phyloP scores from a whole-genome alignment of 2,797 vertebrate genomes.

The Mormyrops attenuatus region DNA sequence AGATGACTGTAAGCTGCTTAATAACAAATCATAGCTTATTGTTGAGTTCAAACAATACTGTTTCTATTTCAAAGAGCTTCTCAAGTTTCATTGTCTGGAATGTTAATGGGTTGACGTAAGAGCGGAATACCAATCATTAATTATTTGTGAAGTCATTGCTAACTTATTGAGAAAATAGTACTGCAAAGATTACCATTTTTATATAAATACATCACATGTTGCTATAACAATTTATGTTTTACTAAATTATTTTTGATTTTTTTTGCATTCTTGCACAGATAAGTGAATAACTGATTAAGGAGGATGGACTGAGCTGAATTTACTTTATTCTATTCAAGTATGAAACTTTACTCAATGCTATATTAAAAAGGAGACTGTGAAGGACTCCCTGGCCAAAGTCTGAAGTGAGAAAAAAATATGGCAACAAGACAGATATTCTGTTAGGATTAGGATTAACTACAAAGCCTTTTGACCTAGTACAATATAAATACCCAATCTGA shows the following conservation, averaged over 20 bases:
- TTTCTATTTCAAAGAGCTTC: background rate
- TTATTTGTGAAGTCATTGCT: constrained; percentile 2
- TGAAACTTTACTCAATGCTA: background rate
- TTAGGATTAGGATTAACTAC: background rate
- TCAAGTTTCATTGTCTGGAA: background rate
- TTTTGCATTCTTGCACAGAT: background rate
- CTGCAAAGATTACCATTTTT: background rate
- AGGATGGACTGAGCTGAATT: background rate
- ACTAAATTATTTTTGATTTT: background rate
- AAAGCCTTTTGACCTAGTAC: constrained; percentile 15
- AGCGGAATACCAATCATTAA: background rate
- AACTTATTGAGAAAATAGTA: background rate
- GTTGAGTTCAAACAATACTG: background rate
- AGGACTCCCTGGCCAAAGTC: background rate
- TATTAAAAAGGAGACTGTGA: background rate
- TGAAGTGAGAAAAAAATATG: background rate
- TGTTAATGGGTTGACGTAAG: background rate
- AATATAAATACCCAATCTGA: constrained; percentile 2
- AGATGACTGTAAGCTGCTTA: background rate
- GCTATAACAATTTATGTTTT: background rate
- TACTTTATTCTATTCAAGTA: background rate
- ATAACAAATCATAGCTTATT: background rate
- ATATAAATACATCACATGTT: background rate
- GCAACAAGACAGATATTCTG: background rate
- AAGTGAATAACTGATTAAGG: background rate